Percentiles rank a stretch among this genome's conserved stretches.
These are phyloP conservation scores for Patella pellucida DNA, from an alignment of 2,888 invertebrate species.

Conservation along the genomic window DNA sequence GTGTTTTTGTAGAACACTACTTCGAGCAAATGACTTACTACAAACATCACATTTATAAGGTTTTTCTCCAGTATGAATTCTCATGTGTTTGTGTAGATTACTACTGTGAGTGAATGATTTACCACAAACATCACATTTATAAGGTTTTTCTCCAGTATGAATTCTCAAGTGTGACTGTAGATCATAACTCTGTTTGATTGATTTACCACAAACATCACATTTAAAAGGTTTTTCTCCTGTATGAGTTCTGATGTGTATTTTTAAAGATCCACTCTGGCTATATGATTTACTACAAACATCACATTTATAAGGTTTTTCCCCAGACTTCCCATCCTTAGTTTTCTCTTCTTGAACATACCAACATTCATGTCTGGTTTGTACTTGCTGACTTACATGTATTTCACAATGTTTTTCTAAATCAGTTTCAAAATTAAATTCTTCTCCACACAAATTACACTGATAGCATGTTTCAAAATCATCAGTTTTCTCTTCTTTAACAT, in stretches of 20 bases:
- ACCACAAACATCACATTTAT: slow-evolving; percentile 1
- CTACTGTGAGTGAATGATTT: not conserved
- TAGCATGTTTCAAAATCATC: too few species aligned
- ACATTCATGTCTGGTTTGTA: too few species aligned
- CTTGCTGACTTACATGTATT: too few species aligned
- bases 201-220: slow-evolving; percentile 13
- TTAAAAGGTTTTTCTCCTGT: slow-evolving; percentile 32
- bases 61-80: not conserved
- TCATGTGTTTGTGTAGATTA: not conserved
- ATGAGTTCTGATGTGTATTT: slow-evolving; percentile 26
- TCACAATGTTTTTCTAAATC: too few species aligned
- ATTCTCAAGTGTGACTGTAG: not conserved
- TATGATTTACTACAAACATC: slow-evolving; percentile 20
- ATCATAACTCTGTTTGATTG: not conserved
- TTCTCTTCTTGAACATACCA: too few species aligned
- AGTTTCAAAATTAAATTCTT: too few species aligned
- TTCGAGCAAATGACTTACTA: not conserved
- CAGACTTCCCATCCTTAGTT: too few species aligned
- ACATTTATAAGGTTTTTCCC: slow-evolving; percentile 15
- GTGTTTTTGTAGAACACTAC: not conserved
- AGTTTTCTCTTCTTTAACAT: too few species aligned
- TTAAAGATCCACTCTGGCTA: too few species aligned
- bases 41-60: not conserved
- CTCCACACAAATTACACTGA: too few species aligned
- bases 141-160: not conserved